A percentile compares a stretch with the other conserved stretches of the same genome.
These are phyloP conservation scores for Rhinophrynus dorsalis DNA, from an alignment of 2,797 vertebrate genomes.

Conservation along the genomic window DNA sequence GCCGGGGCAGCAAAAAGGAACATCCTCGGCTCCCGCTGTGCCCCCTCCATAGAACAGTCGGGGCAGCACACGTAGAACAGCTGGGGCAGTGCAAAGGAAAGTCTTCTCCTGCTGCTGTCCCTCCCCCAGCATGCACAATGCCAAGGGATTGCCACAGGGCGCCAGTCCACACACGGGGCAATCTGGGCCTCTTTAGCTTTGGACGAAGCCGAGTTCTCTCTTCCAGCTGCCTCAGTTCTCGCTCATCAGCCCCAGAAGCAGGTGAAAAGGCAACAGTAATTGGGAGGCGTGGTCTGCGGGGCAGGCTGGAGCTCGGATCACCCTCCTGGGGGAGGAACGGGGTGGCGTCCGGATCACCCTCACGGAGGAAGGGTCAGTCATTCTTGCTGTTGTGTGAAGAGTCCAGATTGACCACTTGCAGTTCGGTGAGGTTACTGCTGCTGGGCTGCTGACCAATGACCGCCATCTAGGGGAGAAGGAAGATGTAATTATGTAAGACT, in stretches of 20 bases:
- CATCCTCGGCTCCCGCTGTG: too few species aligned
- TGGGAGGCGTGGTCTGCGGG: conserved; percentile 81
- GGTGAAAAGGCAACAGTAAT: conserved; percentile 96
- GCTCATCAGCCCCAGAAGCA: not conserved
- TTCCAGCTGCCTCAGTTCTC: conserved; percentile 46
- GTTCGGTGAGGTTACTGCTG: conserved; percentile 91
- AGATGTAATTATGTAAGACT: not conserved
- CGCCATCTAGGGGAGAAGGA: conserved; percentile 76
- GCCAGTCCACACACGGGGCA: too few species aligned
- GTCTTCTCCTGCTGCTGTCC: too few species aligned
- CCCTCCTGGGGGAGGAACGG: too few species aligned
- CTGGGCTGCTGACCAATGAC: conserved; percentile 95
- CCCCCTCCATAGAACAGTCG: too few species aligned
- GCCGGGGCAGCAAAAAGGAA: too few species aligned
- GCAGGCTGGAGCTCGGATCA: too few species aligned
- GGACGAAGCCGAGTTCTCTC: not conserved
- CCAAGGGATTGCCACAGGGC: too few species aligned
- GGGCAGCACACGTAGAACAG: too few species aligned
- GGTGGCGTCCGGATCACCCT: conserved; percentile 50
- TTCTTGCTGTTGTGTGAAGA: conserved; percentile 83
- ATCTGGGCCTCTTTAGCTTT: not conserved
- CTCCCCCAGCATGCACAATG: too few species aligned
- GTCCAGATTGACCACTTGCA: conserved; percentile 94
- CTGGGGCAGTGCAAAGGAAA: too few species aligned
- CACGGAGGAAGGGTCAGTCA: too few species aligned